phyloP scores from a whole-genome alignment of 1,140 invertebrate genomes.

The Triops longicaudatus region DNA sequence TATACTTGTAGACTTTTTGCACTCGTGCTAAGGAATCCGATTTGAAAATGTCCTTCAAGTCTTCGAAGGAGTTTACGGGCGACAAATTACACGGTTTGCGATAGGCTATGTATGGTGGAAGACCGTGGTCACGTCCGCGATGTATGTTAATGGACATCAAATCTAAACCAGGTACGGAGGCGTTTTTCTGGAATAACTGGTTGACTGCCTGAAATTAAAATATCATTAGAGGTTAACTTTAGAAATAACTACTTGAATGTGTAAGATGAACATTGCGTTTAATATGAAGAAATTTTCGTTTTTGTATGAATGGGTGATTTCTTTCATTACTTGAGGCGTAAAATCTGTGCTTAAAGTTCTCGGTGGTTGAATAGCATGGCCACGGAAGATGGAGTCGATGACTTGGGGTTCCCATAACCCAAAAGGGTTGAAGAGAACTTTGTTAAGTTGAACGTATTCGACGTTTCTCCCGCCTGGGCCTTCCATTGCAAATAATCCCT shows the following conservation, averaged over 20 bases:
- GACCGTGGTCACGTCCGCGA: constrained; percentile 77
- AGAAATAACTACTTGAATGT: no score
- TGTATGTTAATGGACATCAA: constrained; percentile 78
- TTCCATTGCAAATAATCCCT: constrained; percentile 57
- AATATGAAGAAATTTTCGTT: no score
- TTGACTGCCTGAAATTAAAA: constrained; percentile 53
- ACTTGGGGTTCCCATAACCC: constrained; percentile 53
- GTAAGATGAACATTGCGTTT: no score
- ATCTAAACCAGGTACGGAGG: constrained; percentile 48
- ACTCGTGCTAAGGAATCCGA: constrained; percentile 37
- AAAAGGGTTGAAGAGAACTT: constrained; percentile 75
- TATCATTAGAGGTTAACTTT: no score
- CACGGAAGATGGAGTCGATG: constrained; percentile 50
- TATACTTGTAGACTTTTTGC: constrained; percentile 40
- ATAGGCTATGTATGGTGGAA: constrained; percentile 68
- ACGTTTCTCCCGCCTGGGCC: constrained; percentile 49
- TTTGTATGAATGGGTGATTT: no score
- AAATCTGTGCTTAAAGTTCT: constrained; percentile 59
- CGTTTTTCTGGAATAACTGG: constrained; percentile 57
- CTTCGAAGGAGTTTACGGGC: constrained; percentile 37
- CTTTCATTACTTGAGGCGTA: constrained; percentile 52
- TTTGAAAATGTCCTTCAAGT: constrained; percentile 34
- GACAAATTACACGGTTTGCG: constrained; percentile 57
- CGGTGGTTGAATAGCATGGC: constrained; percentile 55
- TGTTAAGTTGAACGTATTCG: constrained; percentile 61